Evolutionary conservation across 2,113 vertebrate species (phyloP), one percentile per base, ranked within the genome.

Genomic region (Egretta garzetta): DNA sequence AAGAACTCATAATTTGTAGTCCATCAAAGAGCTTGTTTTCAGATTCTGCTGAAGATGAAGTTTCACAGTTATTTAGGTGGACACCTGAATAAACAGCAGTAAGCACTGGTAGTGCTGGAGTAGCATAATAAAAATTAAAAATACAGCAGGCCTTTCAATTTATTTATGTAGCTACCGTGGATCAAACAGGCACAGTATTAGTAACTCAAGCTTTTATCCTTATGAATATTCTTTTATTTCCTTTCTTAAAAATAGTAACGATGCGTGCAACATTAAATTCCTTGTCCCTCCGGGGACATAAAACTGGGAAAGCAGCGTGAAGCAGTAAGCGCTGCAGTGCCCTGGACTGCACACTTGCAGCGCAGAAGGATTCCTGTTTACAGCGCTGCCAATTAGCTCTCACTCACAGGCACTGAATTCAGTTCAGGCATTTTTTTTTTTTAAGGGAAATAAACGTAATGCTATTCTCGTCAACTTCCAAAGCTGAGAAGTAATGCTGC

Each of bases 391-490:
- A 95, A 55, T 81, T 91, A 96, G 56, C 52, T 92, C 35, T 72
- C 76, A 59, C 33, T 86, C 52, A 71, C 20, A 85, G 64, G 24
- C 66, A 80, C 55, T 22, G 45, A 22, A 50, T 52, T 95, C 81
- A 93, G 66, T 33, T 41, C 33, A 4, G 82, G 41, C 2, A 0
- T 8, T 53, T 92, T 92, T 41, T 41, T 41, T 89, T 81, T 14
- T 12, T 20, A 62, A 62, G 37, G 30, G 43, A 96, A 93, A 92
- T 83, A 94, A 94, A 90, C 76, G 49, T 55, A 95, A 86, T 53
- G 55, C 66, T 94, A 94, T 94, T 93, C 90, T 90, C 59, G 58
- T 92, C 96, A 93, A 43, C 39, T 96, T 82, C 81, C 45, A 94
- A 86, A 96, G 74, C 86, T 9, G 17, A 86, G 83, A 87, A 92